Evolutionary conservation across 2,888 invertebrate species (phyloP).

Genomic region (Phengaris alcon): DNA sequence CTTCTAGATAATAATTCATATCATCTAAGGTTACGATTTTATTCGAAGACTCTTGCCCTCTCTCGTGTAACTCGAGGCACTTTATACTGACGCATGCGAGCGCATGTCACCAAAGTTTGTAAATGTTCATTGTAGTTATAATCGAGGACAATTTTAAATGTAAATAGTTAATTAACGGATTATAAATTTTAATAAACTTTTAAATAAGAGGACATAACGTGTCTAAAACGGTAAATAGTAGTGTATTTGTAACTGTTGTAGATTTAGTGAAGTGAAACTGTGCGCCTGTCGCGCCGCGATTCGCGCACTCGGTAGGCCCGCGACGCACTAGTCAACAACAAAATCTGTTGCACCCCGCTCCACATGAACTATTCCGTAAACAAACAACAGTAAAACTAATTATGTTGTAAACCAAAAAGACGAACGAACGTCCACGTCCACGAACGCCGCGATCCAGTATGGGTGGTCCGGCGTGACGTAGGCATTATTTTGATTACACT

Average conservation of each 20-base stretch:
- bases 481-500: constrained; percentile 45
- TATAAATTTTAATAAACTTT: constrained; percentile 69
- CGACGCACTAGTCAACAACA: constrained; percentile 66
- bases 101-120: constrained; percentile 79
- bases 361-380: background rate
- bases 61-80: constrained; percentile 59
- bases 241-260: constrained; percentile 78
- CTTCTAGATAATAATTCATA: constrained; percentile 49
- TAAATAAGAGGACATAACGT: constrained; percentile 66
- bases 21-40: constrained; percentile 43
- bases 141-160: constrained; percentile 76
- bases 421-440: too few relatives aligned
- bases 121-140: constrained; percentile 76
- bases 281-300: constrained; percentile 45
- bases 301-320: constrained; percentile 52
- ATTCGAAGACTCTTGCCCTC: constrained; percentile 42
- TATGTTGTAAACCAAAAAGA: background rate
- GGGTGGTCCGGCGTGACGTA: constrained; percentile 48
- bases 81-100: constrained; percentile 61
- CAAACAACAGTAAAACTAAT: constrained; percentile 19
- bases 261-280: constrained; percentile 67
- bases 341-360: constrained; percentile 14
- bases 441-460: constrained; percentile 39
- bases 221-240: constrained; percentile 76
- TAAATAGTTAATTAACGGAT: constrained; percentile 71